A percentile compares a stretch with the other conserved stretches of the same genome.
Evolutionary conservation across 2,797 vertebrate genomes (phyloP).

Genomic region (Ammospiza maritima): DNA sequence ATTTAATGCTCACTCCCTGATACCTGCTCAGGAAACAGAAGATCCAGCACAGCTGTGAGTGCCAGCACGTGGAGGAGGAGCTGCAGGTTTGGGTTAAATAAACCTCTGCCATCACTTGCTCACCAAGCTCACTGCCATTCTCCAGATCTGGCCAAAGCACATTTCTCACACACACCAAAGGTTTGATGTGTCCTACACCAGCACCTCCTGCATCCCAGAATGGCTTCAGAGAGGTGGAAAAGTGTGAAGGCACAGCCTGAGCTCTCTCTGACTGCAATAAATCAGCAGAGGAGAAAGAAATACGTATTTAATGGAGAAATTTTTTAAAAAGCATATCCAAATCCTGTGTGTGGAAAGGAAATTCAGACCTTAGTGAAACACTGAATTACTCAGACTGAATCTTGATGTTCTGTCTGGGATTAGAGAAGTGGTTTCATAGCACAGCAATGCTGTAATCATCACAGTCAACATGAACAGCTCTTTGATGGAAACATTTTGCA

Average conservation of each 20-base stretch:
- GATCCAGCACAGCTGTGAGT: neutral
- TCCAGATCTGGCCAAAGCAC: neutral
- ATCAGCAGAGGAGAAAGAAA: neutral
- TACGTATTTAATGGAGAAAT: neutral
- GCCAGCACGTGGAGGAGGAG: no score
- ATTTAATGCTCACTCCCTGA: neutral
- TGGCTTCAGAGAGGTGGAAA: neutral
- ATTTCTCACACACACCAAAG: neutral
- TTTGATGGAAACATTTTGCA: neutral
- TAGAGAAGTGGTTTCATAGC: neutral
- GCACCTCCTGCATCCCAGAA: neutral
- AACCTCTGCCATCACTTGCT: fast-evolving
- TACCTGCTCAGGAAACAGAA: neutral
- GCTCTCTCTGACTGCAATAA: neutral
- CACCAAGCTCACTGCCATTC: neutral
- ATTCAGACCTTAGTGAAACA: neutral
- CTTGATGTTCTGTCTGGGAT: neutral
- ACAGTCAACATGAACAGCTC: neutral
- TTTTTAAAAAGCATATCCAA: neutral
- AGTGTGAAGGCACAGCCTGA: neutral
- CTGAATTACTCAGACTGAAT: neutral
- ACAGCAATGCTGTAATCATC: neutral
- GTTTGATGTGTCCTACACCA: neutral
- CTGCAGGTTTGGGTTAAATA: neutral
- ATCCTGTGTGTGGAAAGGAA: neutral